Percentiles rank a stretch among this genome's conserved stretches.
phyloP scores from a whole-genome alignment of 2,888 invertebrate genomes.

The Cynaeus angustus region DNA sequence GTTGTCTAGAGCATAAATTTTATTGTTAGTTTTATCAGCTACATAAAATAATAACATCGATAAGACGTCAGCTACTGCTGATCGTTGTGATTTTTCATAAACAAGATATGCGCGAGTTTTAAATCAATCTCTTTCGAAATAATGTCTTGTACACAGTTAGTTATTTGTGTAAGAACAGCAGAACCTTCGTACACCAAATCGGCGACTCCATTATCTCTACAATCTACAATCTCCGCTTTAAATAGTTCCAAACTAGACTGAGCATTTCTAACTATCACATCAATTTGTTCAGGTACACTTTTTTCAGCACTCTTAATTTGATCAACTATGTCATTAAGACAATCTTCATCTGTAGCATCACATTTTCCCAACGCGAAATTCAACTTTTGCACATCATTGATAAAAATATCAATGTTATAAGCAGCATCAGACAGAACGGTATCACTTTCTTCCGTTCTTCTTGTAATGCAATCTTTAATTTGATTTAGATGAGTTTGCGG shows the following conservation, averaged over 20 bases:
- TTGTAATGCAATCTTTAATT: constrained; percentile 1
- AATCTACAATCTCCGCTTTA: constrained; percentile 19
- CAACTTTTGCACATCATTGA: neutral
- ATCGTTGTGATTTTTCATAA: too few relatives aligned
- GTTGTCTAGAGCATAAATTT: too few relatives aligned
- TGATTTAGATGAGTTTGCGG: neutral
- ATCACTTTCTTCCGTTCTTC: neutral
- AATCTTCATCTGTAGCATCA: constrained; percentile 1
- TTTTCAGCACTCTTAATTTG: neutral
- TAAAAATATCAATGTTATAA: constrained; percentile 10
- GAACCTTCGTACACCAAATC: constrained; percentile 5
- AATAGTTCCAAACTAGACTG: neutral
- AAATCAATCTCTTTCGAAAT: neutral
- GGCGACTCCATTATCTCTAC: constrained; percentile 13
- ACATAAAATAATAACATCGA: neutral
- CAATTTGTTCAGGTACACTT: constrained; percentile 13
- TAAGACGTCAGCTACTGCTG: too few relatives aligned
- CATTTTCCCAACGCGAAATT: constrained; percentile 10
- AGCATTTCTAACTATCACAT: neutral
- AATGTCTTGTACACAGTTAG: constrained; percentile 11
- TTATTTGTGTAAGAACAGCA: constrained; percentile 3
- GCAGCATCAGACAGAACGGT: neutral
- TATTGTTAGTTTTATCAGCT: neutral
- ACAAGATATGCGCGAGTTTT: neutral
- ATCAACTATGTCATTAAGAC: constrained; percentile 8